Conservation (phyloP, 53 echinoderm and acorn worm genomes). For the Echinometra lucunter region DNA sequence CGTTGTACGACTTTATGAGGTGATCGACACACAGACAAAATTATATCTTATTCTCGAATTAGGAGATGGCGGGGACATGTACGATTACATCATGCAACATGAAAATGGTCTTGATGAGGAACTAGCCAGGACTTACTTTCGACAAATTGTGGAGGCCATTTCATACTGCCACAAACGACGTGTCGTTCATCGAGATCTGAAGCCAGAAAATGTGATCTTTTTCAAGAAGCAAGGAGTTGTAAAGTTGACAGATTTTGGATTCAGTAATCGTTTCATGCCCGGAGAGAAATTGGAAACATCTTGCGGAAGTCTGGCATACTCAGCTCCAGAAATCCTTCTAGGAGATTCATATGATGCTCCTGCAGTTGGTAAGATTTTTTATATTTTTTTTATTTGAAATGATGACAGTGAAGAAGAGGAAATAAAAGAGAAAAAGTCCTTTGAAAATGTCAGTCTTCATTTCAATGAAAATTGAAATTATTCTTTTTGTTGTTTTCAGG, state of each 20-base stretch:
- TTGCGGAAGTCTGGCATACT: conserved; percentile 97
- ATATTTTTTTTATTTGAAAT: background rate
- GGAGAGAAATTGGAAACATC: conserved; percentile 97
- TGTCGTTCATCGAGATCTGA: conserved; percentile 95
- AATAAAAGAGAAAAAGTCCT: background rate
- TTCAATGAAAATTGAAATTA: background rate
- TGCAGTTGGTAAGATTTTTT: conserved; percentile 91
- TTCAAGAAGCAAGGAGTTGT: conserved; percentile 96
- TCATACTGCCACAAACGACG: conserved; percentile 98
- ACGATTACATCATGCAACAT: conserved; percentile 99
- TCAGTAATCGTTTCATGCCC: conserved; percentile 92
- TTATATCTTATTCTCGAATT: conserved; percentile 96
- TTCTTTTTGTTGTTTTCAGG: too few species aligned
- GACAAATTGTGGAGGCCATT: conserved; percentile 94
- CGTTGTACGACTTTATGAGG: conserved; percentile 96
- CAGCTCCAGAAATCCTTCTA: conserved; percentile 97
- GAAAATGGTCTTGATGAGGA: conserved; percentile 95
- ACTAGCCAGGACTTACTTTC: conserved; percentile 92
- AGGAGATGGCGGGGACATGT: conserved; percentile 99
- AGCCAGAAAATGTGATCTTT: conserved; percentile 99
- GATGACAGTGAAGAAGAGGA: background rate
- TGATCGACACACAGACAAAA: conserved; percentile 98
- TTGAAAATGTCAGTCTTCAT: too few species aligned
- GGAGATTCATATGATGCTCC: conserved; percentile 99
- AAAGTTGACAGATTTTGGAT: conserved; percentile 98